Conservation (phyloP, 2,113 vertebrate genomes). For the Odontesthes bonariensis region DNA sequence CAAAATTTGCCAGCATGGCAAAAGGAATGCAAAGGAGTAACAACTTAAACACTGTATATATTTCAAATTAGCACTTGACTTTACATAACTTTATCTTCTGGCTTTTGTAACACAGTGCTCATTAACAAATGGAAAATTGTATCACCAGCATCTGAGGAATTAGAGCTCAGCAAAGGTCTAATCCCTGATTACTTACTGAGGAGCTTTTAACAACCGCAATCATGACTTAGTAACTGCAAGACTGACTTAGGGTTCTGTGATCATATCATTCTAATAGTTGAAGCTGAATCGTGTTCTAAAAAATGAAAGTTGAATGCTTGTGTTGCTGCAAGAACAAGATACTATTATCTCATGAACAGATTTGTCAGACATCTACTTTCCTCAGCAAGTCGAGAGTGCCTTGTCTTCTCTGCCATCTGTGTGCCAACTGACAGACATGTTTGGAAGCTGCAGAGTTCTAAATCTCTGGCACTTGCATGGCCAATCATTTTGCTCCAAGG, state of each 20-base stretch:
- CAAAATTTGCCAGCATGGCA: background rate
- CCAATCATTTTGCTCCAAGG: slow-evolving; percentile 48
- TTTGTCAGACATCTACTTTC: slow-evolving; percentile 55
- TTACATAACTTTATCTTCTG: slow-evolving; percentile 6
- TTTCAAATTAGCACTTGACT: background rate
- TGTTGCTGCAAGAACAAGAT: slow-evolving; percentile 21
- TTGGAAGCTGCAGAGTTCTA: slow-evolving; percentile 43
- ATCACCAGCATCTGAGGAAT: background rate
- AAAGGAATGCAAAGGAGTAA: slow-evolving; percentile 14
- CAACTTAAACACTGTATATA: background rate
- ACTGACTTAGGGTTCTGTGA: background rate
- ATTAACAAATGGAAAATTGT: background rate
- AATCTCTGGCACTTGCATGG: slow-evolving; percentile 47
- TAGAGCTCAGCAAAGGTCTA: slow-evolving; percentile 15
- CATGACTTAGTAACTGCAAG: slow-evolving; percentile 11
- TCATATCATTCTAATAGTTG: background rate
- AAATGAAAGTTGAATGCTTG: background rate
- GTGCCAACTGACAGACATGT: slow-evolving; percentile 8
- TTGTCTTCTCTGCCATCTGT: background rate
- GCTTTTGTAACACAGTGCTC: slow-evolving; percentile 17
- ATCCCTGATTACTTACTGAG: slow-evolving; percentile 7
- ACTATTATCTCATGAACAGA: slow-evolving; percentile 16
- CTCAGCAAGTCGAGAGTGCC: slow-evolving; percentile 31
- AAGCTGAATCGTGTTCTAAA: background rate
- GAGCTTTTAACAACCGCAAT: background rate